A percentile compares a stretch with the other conserved stretches of the same genome.
phyloP scores from a whole-genome alignment of 1,140 invertebrate species.

The Limonius californicus region DNA sequence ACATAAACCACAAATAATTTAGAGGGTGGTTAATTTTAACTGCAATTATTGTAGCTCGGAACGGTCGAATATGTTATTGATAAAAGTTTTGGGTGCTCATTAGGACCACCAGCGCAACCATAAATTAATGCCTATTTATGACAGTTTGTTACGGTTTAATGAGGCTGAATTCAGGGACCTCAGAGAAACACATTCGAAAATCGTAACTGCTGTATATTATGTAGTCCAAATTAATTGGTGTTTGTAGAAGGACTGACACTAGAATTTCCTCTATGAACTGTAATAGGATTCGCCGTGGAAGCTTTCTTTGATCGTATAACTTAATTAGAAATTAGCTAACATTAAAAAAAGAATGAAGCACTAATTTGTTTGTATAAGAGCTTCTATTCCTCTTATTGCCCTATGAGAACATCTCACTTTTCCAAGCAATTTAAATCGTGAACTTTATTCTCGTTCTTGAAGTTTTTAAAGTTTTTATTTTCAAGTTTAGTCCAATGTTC shows the following conservation, averaged over 20 bases:
- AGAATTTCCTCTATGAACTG: no score
- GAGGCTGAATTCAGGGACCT: not conserved
- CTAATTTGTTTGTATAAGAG: no score
- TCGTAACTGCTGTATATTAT: not conserved
- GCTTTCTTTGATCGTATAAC: not conserved
- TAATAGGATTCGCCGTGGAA: no score
- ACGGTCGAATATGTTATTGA: constrained; percentile 3
- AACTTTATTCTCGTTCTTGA: no score
- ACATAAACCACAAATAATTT: constrained; percentile 5
- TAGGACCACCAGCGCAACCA: constrained; percentile 6
- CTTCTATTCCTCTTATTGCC: no score
- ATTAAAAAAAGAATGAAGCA: no score
- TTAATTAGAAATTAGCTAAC: not conserved
- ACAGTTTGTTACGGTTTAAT: not conserved
- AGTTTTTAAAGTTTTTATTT: no score
- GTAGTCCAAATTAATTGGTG: not conserved
- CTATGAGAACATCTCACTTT: no score
- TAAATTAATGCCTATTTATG: constrained; percentile 11
- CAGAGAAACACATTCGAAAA: not conserved
- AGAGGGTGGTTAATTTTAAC: constrained; percentile 12
- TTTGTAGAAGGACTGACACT: no score
- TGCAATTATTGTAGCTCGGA: constrained; percentile 4
- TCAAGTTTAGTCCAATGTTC: no score
- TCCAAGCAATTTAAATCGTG: no score
- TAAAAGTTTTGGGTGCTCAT: constrained; percentile 12